Percentiles rank a stretch among this genome's conserved stretches.
These are phyloP conservation scores for Tenebrosternarchus preto DNA, from an alignment of 2,113 vertebrate species.

Conservation along the genomic window DNA sequence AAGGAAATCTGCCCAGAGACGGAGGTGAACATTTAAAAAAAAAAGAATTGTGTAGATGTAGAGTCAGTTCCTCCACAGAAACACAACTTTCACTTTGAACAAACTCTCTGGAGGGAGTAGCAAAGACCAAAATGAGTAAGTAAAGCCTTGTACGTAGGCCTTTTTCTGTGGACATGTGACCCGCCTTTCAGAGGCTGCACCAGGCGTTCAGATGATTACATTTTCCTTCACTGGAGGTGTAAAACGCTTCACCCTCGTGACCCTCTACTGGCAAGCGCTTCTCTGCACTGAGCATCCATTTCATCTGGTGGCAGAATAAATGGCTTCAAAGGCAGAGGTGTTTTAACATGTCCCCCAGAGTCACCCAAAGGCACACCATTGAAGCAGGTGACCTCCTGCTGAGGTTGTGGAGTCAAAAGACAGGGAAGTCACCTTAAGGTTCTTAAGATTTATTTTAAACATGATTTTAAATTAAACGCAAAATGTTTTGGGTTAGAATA, in stretches of 20 bases:
- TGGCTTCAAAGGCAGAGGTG: conserved; percentile 31
- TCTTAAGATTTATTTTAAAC: not conserved
- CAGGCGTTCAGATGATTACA: not conserved
- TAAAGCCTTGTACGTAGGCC: conserved; percentile 26
- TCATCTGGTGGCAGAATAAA: conserved; percentile 34
- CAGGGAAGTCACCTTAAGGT: not conserved
- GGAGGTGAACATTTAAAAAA: conserved; percentile 15
- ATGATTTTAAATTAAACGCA: not conserved
- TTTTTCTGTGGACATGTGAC: conserved; percentile 13
- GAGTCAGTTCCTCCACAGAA: conserved; percentile 7
- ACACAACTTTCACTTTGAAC: conserved; percentile 8
- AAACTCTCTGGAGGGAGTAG: conserved; percentile 9
- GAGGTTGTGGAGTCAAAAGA: not conserved
- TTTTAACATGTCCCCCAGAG: conserved; percentile 32
- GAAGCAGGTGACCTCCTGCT: conserved; percentile 8
- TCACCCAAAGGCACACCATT: conserved; percentile 15
- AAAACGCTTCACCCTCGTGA: conserved; percentile 28
- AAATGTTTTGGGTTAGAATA: not conserved
- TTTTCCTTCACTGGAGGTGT: conserved; percentile 14
- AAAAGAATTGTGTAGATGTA: conserved; percentile 24
- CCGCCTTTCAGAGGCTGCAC: conserved; percentile 1
- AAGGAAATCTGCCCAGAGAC: conserved; percentile 58
- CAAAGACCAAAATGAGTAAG: conserved; percentile 31
- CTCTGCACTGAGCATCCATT: conserved; percentile 17
- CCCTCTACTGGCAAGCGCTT: conserved; percentile 25